phyloP scores from a whole-genome alignment of 1,140 invertebrate species.

The Hyposmocoma kahamanoa region DNA sequence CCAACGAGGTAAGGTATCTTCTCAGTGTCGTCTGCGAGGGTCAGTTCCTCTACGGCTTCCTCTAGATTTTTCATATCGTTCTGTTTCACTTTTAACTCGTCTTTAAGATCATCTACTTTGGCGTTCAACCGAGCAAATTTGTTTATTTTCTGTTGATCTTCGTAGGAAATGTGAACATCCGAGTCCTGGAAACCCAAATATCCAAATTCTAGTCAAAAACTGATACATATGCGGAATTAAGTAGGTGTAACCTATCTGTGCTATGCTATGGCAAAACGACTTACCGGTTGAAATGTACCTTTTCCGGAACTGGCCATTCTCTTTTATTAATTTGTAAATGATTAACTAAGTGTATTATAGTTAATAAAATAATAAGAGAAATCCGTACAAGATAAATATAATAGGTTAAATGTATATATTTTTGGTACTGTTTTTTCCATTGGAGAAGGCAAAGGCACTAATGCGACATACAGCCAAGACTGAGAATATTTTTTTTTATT shows the following conservation, averaged over 20 bases:
- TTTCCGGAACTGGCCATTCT: slow-evolving; percentile 54
- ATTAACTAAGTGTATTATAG: too few species aligned
- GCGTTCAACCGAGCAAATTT: slow-evolving; percentile 96
- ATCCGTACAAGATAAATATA: too few species aligned
- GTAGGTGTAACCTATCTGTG: not conserved
- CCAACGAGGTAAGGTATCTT: slow-evolving; percentile 90
- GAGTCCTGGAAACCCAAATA: slow-evolving; percentile 78
- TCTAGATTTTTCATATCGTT: slow-evolving; percentile 94
- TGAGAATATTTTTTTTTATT: too few species aligned
- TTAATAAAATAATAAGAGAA: too few species aligned
- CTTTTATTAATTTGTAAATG: too few species aligned
- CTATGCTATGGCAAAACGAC: slow-evolving; percentile 9
- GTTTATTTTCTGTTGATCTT: slow-evolving; percentile 98
- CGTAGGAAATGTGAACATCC: slow-evolving; percentile 95
- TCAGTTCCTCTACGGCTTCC: slow-evolving; percentile 92
- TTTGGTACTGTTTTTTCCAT: too few species aligned
- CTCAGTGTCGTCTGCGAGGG: slow-evolving; percentile 85
- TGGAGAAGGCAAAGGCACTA: too few species aligned
- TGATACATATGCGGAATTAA: slow-evolving; percentile 1
- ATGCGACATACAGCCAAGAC: too few species aligned
- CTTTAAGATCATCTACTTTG: slow-evolving; percentile 91
- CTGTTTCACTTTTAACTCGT: slow-evolving; percentile 92
- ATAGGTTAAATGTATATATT: too few species aligned
- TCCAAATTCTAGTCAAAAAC: not conserved
- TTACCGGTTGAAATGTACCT: slow-evolving; percentile 61